Evolutionary conservation across 35 echinoderm and acorn worm species (phyloP).

Genomic region (Ptychodera flava): DNA sequence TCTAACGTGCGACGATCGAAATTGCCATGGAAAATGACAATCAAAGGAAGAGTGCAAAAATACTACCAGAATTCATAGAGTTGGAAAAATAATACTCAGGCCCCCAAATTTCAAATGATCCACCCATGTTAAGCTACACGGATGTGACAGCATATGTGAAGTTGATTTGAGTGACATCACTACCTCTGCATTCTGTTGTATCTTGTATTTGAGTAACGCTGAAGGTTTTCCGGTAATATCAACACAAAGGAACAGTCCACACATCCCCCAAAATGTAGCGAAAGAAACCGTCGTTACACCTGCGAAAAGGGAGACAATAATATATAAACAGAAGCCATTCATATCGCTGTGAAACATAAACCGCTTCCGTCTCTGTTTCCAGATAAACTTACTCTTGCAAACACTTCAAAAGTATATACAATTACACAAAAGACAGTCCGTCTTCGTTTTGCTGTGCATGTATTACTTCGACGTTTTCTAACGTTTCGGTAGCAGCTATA

Average conservation of each 20-base stretch:
- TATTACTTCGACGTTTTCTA: too few relatives aligned
- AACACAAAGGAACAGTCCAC: constrained; percentile 67
- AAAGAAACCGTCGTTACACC: too few relatives aligned
- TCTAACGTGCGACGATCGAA: not conserved
- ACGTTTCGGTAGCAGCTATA: too few relatives aligned
- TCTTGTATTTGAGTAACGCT: constrained; percentile 74
- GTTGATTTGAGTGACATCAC: constrained; percentile 49
- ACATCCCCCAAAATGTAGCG: constrained; percentile 56
- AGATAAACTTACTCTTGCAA: too few relatives aligned
- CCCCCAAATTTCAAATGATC: not conserved
- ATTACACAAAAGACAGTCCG: too few relatives aligned
- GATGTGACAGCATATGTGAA: too few relatives aligned
- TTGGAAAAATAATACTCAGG: not conserved
- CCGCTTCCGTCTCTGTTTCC: too few relatives aligned
- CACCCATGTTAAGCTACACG: not conserved
- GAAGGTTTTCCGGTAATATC: constrained; percentile 66
- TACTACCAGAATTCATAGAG: not conserved
- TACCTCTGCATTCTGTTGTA: constrained; percentile 71
- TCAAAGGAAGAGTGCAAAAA: not conserved
- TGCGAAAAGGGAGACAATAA: too few relatives aligned
- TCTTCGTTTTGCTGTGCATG: too few relatives aligned
- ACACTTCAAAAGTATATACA: too few relatives aligned
- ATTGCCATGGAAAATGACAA: not conserved
- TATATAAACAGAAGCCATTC: too few relatives aligned
- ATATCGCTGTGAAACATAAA: too few relatives aligned